phyloP scores from a whole-genome alignment of 2,797 vertebrate species.

The Arctocebus calabarensis region DNA sequence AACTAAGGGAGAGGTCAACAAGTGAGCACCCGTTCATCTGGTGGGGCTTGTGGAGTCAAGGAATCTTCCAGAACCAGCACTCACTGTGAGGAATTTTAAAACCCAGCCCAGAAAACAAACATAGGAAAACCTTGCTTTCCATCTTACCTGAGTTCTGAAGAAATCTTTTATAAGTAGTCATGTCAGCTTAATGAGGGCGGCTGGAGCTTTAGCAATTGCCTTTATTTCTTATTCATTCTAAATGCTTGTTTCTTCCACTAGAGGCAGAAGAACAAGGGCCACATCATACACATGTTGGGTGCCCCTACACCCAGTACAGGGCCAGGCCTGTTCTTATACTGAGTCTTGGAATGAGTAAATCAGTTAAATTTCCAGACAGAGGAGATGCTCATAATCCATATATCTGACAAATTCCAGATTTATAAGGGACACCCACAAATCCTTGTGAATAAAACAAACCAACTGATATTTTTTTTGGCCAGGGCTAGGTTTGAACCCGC shows the following conservation, averaged over 20 bases:
- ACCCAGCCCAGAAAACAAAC: not conserved
- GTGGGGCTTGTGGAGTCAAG: not conserved
- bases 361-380: not conserved
- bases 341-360: not conserved
- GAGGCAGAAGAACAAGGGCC: not conserved
- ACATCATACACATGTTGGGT: rapidly evolving
- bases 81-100: not conserved
- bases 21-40: not conserved
- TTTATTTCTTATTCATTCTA: not conserved
- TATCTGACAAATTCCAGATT: not conserved
- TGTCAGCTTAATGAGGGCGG: rapidly evolving
- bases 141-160: not conserved
- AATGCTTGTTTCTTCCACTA: not conserved
- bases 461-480: no score
- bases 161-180: not conserved
- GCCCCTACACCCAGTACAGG: not conserved
- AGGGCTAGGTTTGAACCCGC: no score
- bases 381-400: rapidly evolving
- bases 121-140: not conserved
- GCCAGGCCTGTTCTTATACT: rapidly evolving
- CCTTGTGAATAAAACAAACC: not conserved
- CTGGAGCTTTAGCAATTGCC: not conserved
- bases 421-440: not conserved
- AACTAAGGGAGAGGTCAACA: not conserved
- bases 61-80: constrained; percentile 5